A percentile compares a stretch with the other conserved stretches of the same genome.
Conservation (phyloP, 2,888 invertebrate genomes). For the Gasteruption jaculator region DNA sequence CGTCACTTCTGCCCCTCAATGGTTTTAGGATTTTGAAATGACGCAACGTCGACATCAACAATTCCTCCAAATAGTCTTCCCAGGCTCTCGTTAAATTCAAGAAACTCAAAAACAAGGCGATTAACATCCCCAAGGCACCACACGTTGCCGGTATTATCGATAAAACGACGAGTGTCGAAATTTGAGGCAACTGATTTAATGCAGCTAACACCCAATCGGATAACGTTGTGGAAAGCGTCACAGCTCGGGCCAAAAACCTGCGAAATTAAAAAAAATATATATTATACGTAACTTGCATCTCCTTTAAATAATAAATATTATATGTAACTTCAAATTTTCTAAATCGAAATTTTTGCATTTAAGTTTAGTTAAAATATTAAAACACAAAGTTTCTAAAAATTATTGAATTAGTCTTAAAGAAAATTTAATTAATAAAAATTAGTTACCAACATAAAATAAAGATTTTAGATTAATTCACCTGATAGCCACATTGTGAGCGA, state of each 20-base stretch:
- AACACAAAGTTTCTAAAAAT: constrained; percentile 17
- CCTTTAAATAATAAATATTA: too few species aligned
- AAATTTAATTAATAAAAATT: constrained; percentile 4
- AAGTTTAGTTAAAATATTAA: too few species aligned
- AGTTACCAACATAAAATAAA: constrained; percentile 7
- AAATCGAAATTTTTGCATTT: too few species aligned
- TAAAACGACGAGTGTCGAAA: constrained; percentile 63
- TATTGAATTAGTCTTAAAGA: constrained; percentile 7
- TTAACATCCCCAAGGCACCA: constrained; percentile 66
- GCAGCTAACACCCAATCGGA: constrained; percentile 64
- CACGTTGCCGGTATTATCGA: constrained; percentile 65
- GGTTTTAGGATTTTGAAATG: constrained; percentile 51
- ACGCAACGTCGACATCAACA: constrained; percentile 54
- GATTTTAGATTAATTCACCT: constrained; percentile 59
- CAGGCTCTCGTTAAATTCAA: constrained; percentile 69
- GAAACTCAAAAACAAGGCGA: constrained; percentile 41
- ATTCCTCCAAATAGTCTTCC: constrained; percentile 69
- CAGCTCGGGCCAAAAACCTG: constrained; percentile 54
- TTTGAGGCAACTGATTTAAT: constrained; percentile 65
- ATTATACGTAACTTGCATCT: too few species aligned
- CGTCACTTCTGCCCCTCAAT: constrained; percentile 17
- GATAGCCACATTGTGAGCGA: constrained; percentile 63
- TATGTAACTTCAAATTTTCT: too few species aligned
- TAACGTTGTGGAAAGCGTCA: constrained; percentile 52
- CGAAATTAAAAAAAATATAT: constrained; percentile 20